Conservation (phyloP, 2,113 vertebrate species). For the Rhinoptilus africanus region DNA sequence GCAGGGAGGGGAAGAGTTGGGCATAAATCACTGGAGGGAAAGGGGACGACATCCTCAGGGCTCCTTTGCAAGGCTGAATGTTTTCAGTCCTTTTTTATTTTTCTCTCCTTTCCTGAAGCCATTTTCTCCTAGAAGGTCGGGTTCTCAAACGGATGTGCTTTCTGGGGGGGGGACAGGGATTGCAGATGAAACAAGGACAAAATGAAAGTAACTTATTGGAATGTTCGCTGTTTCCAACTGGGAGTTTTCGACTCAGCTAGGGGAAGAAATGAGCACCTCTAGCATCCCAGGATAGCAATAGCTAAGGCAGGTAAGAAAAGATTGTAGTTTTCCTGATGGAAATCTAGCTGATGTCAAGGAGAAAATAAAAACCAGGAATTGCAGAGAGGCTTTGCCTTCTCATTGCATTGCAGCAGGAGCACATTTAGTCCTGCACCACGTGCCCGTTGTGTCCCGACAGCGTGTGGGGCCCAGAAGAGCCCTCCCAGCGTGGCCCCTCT, state of each 20-base stretch:
- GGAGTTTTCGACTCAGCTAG: background rate
- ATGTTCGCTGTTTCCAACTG: background rate
- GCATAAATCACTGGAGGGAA: background rate
- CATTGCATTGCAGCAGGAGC: background rate
- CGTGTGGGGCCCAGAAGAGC: background rate
- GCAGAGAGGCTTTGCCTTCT: background rate
- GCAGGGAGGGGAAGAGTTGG: background rate
- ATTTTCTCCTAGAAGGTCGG: background rate
- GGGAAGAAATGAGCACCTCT: background rate
- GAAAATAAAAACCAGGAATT: background rate
- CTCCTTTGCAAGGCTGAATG: background rate
- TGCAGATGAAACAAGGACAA: background rate
- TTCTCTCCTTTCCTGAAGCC: background rate
- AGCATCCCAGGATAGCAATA: background rate
- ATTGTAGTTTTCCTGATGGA: background rate
- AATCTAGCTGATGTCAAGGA: background rate
- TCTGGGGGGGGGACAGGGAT: background rate
- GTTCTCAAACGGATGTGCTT: background rate
- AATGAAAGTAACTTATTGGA: background rate
- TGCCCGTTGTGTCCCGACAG: fast-evolving
- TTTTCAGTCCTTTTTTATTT: background rate
- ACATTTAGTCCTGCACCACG: fast-evolving
- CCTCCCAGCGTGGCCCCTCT: background rate
- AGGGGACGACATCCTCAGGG: background rate
- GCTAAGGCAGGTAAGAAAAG: background rate